Conservation (phyloP, 2,888 invertebrate genomes). For the Euspilapteryx auroguttella region DNA sequence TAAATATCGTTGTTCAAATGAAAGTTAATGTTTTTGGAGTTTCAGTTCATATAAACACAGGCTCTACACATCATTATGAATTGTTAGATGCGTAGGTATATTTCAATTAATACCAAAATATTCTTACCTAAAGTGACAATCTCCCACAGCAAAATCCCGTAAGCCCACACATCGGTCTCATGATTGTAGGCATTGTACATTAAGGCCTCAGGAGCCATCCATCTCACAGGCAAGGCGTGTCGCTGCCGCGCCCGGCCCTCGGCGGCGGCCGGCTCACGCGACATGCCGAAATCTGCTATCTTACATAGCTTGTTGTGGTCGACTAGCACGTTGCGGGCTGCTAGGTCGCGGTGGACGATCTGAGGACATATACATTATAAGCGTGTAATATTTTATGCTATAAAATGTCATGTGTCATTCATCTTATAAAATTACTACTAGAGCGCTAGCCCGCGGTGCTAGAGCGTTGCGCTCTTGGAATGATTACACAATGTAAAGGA, state of each 20-base stretch:
- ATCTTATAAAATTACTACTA: too few species aligned
- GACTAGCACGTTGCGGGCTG: constrained; percentile 80
- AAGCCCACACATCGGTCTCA: constrained; percentile 86
- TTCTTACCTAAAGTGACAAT: constrained; percentile 69
- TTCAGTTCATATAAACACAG: too few species aligned
- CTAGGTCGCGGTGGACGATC: constrained; percentile 85
- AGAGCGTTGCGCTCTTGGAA: too few species aligned
- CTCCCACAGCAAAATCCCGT: constrained; percentile 85
- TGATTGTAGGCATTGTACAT: constrained; percentile 78
- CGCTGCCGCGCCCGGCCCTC: constrained; percentile 38
- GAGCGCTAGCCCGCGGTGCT: too few species aligned
- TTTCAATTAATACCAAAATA: too few species aligned
- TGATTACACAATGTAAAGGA: too few species aligned
- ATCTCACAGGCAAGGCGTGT: constrained; percentile 70
- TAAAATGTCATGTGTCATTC: neutral
- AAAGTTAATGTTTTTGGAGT: too few species aligned
- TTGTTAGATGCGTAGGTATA: too few species aligned
- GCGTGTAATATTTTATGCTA: neutral
- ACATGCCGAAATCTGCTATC: constrained; percentile 88
- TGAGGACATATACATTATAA: constrained; percentile 24
- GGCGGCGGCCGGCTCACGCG: constrained; percentile 58
- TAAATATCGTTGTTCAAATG: too few species aligned
- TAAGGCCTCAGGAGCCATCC: constrained; percentile 87
- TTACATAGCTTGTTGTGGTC: constrained; percentile 86
- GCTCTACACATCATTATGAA: too few species aligned